Percentiles rank a stretch among this genome's conserved stretches.
phyloP scores from a whole-genome alignment of 64 coral and sea anemone genomes.

The Montipora sp. region DNA sequence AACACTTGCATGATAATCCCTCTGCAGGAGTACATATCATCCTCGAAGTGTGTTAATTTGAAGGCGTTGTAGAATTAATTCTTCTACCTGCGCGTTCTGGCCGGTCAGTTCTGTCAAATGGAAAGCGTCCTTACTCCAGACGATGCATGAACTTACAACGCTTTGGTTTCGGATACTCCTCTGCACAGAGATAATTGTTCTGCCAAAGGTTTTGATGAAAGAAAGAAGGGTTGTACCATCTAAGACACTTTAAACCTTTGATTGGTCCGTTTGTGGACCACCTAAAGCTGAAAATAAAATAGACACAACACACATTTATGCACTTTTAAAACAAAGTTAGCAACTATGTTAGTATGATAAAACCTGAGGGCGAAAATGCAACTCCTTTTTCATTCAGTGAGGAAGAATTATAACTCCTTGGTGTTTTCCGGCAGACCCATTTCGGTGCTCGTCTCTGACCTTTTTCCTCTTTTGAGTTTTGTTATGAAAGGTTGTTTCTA shows the following conservation, averaged over 20 bases:
- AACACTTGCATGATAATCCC: too few relatives aligned
- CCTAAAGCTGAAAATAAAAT: slow-evolving; percentile 18
- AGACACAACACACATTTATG: not conserved
- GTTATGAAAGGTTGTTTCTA: too few relatives aligned
- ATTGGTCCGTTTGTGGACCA: slow-evolving; percentile 63
- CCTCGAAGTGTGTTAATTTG: too few relatives aligned
- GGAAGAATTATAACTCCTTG: too few relatives aligned
- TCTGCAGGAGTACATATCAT: too few relatives aligned
- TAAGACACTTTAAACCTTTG: slow-evolving; percentile 22
- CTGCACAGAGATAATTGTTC: slow-evolving; percentile 61
- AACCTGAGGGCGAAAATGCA: not conserved
- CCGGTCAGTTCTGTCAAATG: too few relatives aligned
- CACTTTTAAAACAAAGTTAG: not conserved
- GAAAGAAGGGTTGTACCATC: slow-evolving; percentile 6
- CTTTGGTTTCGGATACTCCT: slow-evolving; percentile 40
- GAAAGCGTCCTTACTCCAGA: too few relatives aligned
- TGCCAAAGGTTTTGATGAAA: slow-evolving; percentile 10
- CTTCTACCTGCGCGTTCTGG: too few relatives aligned
- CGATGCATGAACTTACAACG: not conserved
- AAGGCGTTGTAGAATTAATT: too few relatives aligned
- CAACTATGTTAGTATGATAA: not conserved
- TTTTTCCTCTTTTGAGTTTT: too few relatives aligned
- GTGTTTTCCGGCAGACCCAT: too few relatives aligned
- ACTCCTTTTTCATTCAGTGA: not conserved
- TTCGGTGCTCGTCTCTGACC: too few relatives aligned